Evolutionary conservation across 2,888 invertebrate genomes (phyloP), one percentile per base, ranked within the genome.

Genomic region (Eretmocerus hayati): DNA sequence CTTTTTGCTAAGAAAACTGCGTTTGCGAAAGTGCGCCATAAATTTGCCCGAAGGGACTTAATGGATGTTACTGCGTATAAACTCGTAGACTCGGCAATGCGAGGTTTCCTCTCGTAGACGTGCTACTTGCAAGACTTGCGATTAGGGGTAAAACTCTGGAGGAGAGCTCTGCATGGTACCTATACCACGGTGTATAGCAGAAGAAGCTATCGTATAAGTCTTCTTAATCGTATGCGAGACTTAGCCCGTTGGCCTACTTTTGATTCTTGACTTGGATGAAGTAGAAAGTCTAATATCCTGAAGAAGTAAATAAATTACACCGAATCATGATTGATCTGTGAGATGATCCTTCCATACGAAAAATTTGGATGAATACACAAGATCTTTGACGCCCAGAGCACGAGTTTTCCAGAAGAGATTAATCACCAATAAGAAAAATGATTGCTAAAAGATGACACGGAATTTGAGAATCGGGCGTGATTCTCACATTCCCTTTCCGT

Each of bases 31-130:
- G 48, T 38, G 42, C 38, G n/a, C 42, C 48, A 32, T 48, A 48
- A 48, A 48, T 48, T 42, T 42, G 42, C 33, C 42, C 8, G 8
- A 42, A 13, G 22, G 22, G 31, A 33, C 38, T 48, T 43, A 42
- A 48, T 42, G 42, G 42, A 48, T 48, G 48, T 48, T 48, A 22
- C 42, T 19, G 31, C 32, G 42, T 32, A 38, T 48, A 42, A 48
- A 48, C 42, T 22, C 41, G n/a, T 19, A 20, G 36, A 46, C 21
- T 26, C 6, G 26, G n/a, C n/a, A n/a, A n/a, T 11, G 6, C 26
- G 26, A 26, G 26, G 8, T 26, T 26, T 26, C 1, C 26, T 26
- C 26, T 11, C 26, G 26, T 11, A 26, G 26, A 26, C 26, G 26
- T 26, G 26, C 11, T 26, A 26, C 26, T 26, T 11, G 26, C 26